Evolutionary conservation across 1,140 invertebrate species (phyloP), one percentile per base, ranked within the genome.

Genomic region (Papilio xuthus): DNA sequence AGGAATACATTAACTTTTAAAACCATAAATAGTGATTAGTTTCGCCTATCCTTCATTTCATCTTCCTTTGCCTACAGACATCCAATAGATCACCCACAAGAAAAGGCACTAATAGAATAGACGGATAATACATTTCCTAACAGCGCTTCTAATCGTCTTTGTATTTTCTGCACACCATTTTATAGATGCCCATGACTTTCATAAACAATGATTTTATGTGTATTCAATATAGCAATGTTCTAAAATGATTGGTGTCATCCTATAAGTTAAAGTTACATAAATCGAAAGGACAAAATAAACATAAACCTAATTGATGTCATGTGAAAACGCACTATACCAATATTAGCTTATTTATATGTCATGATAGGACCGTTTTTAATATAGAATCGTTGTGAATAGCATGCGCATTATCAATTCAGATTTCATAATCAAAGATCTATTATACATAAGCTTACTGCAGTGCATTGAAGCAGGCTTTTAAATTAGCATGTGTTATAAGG

Each of bases 401-500:
- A 20, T 56, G n/a, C 53, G 4, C 13, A 28, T 28, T 67, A 15
- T 67, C 13, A 32, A 67, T 60, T 67, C 60, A 28, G 10, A 67
- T 67, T 67, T 67, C 26, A 67, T 67, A 67, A 32, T 67, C 26
- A 28, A 67, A 28, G 60, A 15, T 67, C 60, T 67, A 67, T 67
- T 67, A 67, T 28, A 67, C 23, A 67, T 28, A 67, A 67, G 60
- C 60, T 67, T 67, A 67, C 60, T 67, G 60, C 60, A 67, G 13
- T 18, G 60, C 20, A 67, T 67, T 67, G 60, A 73, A 23, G 82
- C 90, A 86, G 84, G 86, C 86, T 90, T 90, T 90, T 85, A 86
- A 92, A 92, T 93, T 90, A 92, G 89, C 90, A 86, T 93, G 84
- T 90, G 86, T 90, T 88, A 88, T 88, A 90, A 90, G 84, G 86